Evolutionary conservation across 2,113 vertebrate species (phyloP).

Genomic region (Trematomus loennbergii): DNA sequence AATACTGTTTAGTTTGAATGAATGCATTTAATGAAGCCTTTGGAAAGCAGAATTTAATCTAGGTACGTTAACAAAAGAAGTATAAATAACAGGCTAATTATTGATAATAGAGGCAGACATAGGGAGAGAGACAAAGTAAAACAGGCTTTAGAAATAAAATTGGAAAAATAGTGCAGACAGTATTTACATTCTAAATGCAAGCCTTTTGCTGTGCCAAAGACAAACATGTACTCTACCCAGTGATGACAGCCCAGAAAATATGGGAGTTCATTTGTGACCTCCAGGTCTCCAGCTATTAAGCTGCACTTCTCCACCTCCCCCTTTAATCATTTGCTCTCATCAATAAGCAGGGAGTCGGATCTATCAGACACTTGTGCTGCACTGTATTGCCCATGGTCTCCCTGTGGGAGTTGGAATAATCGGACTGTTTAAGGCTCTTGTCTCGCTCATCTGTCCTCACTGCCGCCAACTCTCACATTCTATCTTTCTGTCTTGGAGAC

Average conservation of each 20-base stretch:
- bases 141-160: constrained; percentile 18
- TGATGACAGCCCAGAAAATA: constrained; percentile 49
- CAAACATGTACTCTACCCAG: neutral
- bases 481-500: constrained; percentile 6
- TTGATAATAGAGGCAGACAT: neutral
- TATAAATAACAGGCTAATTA: constrained; percentile 4
- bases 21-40: constrained; percentile 37
- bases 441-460: neutral
- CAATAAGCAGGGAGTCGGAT: constrained; percentile 48
- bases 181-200: constrained; percentile 32
- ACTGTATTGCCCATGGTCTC: neutral
- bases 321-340: constrained; percentile 40
- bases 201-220: neutral
- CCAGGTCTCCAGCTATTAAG: constrained; percentile 48
- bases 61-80: constrained; percentile 17
- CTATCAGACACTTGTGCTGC: constrained; percentile 50
- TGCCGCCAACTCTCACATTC: neutral
- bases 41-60: constrained; percentile 34
- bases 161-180: constrained; percentile 7
- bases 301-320: constrained; percentile 24
- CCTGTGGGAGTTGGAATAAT: constrained; percentile 52
- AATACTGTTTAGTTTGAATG: constrained; percentile 40
- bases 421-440: constrained; percentile 17
- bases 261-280: constrained; percentile 46
- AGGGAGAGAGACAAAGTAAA: constrained; percentile 3